Evolutionary conservation across 2,888 invertebrate genomes (phyloP), one percentile per base, ranked within the genome.

Genomic region (Brachypterus glaber): DNA sequence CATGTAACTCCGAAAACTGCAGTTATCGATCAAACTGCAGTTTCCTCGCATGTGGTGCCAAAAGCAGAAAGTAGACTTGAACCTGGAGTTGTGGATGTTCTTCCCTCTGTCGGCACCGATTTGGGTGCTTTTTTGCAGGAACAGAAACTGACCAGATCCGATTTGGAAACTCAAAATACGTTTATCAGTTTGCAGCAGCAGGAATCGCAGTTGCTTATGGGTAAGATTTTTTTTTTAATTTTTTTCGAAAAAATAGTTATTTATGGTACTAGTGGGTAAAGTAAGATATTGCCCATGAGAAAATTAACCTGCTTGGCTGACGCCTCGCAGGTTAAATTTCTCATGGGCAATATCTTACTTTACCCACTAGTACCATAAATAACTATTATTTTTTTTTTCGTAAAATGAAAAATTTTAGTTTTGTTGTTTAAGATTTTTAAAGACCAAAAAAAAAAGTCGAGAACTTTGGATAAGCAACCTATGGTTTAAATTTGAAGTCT

Each of bases 171-270:
- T 17, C 74, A 74, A 55, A 73, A 73, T 26, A 69, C 73, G 1
- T 62, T 73, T 5, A 55, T 74, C 17, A 72, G 71, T 39, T 59
- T 77, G 41, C 76, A 77, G 45, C 74, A 77, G 48, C 77, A 77
- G 52, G 77, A 77, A 56, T 70, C 76, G 0, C 76, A 77, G 49
- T 49, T 77, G 30, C 63, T 76, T 65, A 69, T 76, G 29, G 75
- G n/a, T n/a, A n/a, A n/a, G n/a, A n/a, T n/a, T n/a, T n/a, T n/a
- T n/a, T n/a, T n/a, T n/a, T n/a, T n/a, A n/a, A n/a, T n/a, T n/a
- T n/a, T n/a, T n/a, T n/a, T n/a, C n/a, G n/a, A n/a, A n/a, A n/a
- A n/a, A n/a, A n/a, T n/a, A n/a, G n/a, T n/a, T n/a, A n/a, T n/a
- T n/a, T n/a, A n/a, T n/a, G n/a, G n/a, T n/a, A n/a, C n/a, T n/a